Base-by-base conservation (phyloP, 2,888 invertebrate genomes). In the Lysandra coridon region DNA sequence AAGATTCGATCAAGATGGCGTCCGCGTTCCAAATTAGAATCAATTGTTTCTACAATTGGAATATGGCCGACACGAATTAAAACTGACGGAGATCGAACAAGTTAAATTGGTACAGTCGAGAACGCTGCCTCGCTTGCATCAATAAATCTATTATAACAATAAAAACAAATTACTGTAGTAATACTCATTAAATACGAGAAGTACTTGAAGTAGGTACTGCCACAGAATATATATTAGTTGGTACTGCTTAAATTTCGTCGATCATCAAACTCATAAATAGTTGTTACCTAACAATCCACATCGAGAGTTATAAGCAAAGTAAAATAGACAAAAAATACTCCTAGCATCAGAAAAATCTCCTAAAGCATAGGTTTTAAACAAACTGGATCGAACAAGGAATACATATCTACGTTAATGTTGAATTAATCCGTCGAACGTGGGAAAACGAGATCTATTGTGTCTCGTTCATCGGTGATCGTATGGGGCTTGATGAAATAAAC, bases 1-100 rank as follows among this genome's bases (percentile, higher is more conserved):
- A 33, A 62, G 75, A 76, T 10, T 44, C 40, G 74, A 79, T 79
- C 79, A 82, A 82, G 82, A 82, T 82, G 82, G 82, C 82, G 81
- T 14, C 74, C 75, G 78, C 53, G 37, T 37, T 74, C 77, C 78
- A 78, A 77, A 82, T 82, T 81, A 81, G 69, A 80, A 69, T 74
- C 82, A 82, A 82, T 82, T 81, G 82, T 81, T 73, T 81, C 12
- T 64, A 37, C 80, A 81, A 82, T 82, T 82, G 73, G 80, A 81
- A 82, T 33, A 80, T 40, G 74, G 80, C 78, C 74, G 79, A 60
- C 75, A 40, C n/a, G 73, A 78, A 79, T 81, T 79, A 80, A 79
- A 78, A 78, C 78, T 80, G 79, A 79, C 78, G 62, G 73, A 69
- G 12, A 10, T 14, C 49, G 75, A 49, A 69, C 33, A 30, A 75